Conservation (phyloP, 1,140 invertebrate species). For the Drosophila melanica region DNA sequence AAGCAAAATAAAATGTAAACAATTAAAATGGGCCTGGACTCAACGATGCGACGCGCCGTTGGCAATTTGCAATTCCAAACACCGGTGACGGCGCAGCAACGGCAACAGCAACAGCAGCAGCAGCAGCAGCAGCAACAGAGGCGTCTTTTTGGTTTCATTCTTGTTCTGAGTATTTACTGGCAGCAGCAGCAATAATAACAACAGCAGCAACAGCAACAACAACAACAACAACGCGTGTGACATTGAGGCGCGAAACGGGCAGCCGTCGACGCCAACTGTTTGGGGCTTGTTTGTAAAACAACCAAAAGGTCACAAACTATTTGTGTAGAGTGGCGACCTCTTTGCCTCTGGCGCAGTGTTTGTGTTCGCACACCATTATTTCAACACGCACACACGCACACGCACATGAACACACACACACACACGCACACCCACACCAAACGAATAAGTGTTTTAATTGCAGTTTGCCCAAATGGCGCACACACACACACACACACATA, state of each 20-base stretch:
- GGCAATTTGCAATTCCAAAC: constrained; percentile 78
- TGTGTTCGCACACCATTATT: constrained; percentile 62
- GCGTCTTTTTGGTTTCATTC: constrained; percentile 39
- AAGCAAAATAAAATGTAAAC: constrained; percentile 81
- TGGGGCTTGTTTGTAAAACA: constrained; percentile 76
- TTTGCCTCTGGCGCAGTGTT: constrained; percentile 59
- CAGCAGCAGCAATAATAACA: constrained; percentile 11
- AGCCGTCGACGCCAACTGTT: constrained; percentile 56
- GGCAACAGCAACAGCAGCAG: constrained; percentile 21
- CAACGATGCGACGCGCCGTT: constrained; percentile 65
- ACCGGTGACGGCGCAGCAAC: constrained; percentile 39
- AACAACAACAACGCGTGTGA: constrained; percentile 43
- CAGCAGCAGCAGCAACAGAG: constrained; percentile 11
- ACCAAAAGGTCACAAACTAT: constrained; percentile 80
- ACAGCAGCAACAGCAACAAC: constrained; percentile 15
- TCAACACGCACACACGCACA: constrained; percentile 41
- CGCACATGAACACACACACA: constrained; percentile 15
- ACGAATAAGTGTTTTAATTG: constrained; percentile 75
- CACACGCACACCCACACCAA: constrained; percentile 50
- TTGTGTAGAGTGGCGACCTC: constrained; percentile 73
- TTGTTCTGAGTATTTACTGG: constrained; percentile 17
- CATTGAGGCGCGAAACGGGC: constrained; percentile 69
- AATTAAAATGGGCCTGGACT: constrained; percentile 76
- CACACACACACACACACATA: constrained; percentile 4
- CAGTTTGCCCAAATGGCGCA: constrained; percentile 71